Base-by-base conservation (phyloP, 1,140 invertebrate species). In the Sesamia nonagrioides region DNA sequence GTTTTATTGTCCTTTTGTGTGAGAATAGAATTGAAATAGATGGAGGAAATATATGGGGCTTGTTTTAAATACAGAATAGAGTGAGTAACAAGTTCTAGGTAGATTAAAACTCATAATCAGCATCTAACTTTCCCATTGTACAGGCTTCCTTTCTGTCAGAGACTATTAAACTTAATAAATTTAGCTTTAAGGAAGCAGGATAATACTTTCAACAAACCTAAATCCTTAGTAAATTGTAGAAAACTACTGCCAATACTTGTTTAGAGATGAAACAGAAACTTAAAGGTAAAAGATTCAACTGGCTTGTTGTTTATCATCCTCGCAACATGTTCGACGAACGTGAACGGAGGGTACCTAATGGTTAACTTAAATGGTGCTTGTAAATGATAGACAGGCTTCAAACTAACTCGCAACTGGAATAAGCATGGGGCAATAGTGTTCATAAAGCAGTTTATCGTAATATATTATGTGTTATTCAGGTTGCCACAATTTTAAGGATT, bases 1-100 rank as follows among this genome's bases (percentile, higher is more conserved):
- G 27, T 63, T 75, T 75, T 75, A 75, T 63, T 75, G 56, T 50
- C 48, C 18, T 40, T 35, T 33, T 76, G 52, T 68, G 42, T 37
- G 63, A 54, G 58, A 77, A 63, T 52, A 17, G 75, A 33, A 54
- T 56, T 56, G 33, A 37, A 76, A 50, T 33, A 40, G 54, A 52
- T 18, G 11, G n/a, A 9, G 18, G 18, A 48, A 52, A 72, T 37
- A 33, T 72, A 72, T 27, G 6, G 9, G 17, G 21, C 7, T 13
- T 21, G 11, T 56, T 21, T 56, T 37, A 17, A 5, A 50, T 6
- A 5, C 13, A 45, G 13, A 50, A 15, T 15, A 50, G 4, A 50
- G 15, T 13, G 5, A 9, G 27, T 27, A 27, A 3, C 27, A 27
- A 27, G 27, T 27, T 27, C 27, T 27, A 27, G n/a, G n/a, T 27